Evolutionary conservation across 2,113 vertebrate genomes (phyloP).

Genomic region (Ictidomys tridecemlineatus): DNA sequence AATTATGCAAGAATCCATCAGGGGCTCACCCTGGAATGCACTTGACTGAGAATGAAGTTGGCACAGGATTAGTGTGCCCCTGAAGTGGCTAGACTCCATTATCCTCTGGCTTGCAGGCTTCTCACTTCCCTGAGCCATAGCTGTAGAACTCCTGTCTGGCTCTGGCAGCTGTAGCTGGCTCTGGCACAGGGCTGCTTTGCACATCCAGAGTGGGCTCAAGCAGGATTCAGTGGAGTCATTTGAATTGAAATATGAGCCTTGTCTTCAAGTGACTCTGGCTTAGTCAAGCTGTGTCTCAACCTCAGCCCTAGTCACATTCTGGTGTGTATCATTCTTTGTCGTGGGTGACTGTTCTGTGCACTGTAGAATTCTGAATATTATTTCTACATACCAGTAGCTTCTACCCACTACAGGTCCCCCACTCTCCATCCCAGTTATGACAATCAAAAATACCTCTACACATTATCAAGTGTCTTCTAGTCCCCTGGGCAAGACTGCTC

Average conservation of each 20-base stretch:
- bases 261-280: neutral
- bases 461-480: neutral
- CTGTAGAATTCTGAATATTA: neutral
- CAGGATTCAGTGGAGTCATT: neutral
- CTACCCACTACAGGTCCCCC: neutral
- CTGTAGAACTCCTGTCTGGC: neutral
- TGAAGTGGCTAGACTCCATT: neutral
- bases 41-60: neutral
- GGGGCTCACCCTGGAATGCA: slow-evolving; percentile 44
- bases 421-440: neutral
- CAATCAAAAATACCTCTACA: slow-evolving; percentile 1
- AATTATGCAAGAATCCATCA: slow-evolving; percentile 51
- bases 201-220: neutral
- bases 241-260: neutral
- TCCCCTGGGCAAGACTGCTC: neutral
- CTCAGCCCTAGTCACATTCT: neutral
- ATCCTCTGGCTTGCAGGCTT: neutral
- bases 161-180: neutral
- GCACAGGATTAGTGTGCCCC: neutral
- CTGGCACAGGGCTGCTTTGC: neutral
- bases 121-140: neutral
- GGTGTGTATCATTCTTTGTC: neutral
- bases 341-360: neutral
- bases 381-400: neutral
- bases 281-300: neutral